phyloP scores from a whole-genome alignment of 1,140 invertebrate genomes.

The Trialeurodes vaporariorum region DNA sequence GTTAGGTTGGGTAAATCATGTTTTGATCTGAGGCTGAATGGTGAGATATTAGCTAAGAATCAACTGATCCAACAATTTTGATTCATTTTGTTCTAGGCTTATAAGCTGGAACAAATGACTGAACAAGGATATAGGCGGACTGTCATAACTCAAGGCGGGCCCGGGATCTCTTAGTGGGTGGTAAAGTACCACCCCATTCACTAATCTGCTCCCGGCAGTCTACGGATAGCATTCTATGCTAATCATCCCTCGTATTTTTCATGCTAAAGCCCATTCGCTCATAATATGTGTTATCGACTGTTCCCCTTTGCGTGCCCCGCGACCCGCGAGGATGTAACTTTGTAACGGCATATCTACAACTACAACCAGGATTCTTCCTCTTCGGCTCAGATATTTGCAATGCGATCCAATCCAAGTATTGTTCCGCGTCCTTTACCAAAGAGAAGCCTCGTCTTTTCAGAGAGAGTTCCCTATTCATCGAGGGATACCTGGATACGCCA shows the following conservation, averaged over 20 bases:
- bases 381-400: no score
- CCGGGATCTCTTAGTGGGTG: neutral
- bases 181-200: neutral
- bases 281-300: neutral
- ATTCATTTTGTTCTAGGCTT: neutral
- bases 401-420: no score
- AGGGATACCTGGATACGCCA: no score
- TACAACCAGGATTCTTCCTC: no score
- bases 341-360: no score
- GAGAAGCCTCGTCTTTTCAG: no score
- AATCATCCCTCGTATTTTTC: neutral
- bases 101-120: neutral
- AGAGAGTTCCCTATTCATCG: no score
- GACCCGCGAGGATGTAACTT: neutral
- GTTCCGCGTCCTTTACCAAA: no score
- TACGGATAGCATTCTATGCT: neutral
- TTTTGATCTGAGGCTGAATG: neutral
- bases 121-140: neutral
- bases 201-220: neutral
- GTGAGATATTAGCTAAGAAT: no score
- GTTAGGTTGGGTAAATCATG: no score
- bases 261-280: neutral
- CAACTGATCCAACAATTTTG: neutral
- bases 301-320: neutral
- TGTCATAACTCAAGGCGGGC: neutral